Base-by-base conservation (phyloP, 2,797 vertebrate genomes). In the Siniperca scherzeri region DNA sequence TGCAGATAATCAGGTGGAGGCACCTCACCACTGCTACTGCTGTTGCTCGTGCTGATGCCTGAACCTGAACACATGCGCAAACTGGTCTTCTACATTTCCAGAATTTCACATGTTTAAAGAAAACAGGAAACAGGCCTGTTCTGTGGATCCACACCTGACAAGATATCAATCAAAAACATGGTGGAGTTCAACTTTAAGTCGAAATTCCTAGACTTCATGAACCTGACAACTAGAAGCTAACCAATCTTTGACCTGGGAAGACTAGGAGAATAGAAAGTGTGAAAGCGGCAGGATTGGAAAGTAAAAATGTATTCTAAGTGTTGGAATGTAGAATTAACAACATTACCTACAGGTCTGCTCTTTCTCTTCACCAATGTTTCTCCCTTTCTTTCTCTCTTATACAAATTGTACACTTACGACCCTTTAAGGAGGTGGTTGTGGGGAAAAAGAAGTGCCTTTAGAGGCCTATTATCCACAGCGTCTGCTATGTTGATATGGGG, bases 391-490 rank as follows among this genome's bases (percentile, higher is more conserved):
- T 70, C 57, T 42, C 74, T 65, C 66, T 73, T 46, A 65, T 48
- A 84, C 74, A 87, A 78, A 92, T 72, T 83, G 68, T 57, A 62
- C 69, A 72, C 77, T 50, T 78, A 70, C 67, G 84, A 44, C 33
- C 79, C 87, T 88, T 77, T 57, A 72, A 84, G 84, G 89, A 91
- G 62, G 72, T n/a, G 50, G 81, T 61, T 87, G 85, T 61, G 78
- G 86, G 90, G 84, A 88, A 86, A 84, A 87, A 81, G 80, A 90
- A 81, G 65, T 25, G 85, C 75, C 92, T 91, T 91, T 36, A 85
- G 88, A 91, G 91, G 88, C 86, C 87, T 80, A 88, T 93, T 92
- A 94, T 87, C 88, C 87, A 81, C 87, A 80, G 82, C 25, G 75
- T 89, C 85, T 86, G 82, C 80, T 62, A 87, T 89, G 91, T 88